Percentiles rank a stretch among this genome's conserved stretches.
These are phyloP conservation scores for Folsomia candida DNA, from an alignment of 2,888 invertebrate genomes.

Conservation along the genomic window DNA sequence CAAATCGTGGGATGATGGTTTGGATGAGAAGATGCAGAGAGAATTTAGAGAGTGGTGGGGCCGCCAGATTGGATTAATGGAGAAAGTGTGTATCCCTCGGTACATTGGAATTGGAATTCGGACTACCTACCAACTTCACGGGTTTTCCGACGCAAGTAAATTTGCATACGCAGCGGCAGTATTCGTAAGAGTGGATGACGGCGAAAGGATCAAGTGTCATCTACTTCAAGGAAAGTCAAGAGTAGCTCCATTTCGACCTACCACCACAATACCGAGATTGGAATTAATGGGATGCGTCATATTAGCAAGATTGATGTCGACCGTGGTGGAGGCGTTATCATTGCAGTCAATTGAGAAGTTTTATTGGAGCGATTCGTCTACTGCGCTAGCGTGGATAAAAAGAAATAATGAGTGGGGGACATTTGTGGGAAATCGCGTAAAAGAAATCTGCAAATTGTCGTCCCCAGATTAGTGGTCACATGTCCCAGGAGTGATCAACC, in stretches of 20 bases:
- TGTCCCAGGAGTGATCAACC: background rate
- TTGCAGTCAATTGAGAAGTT: background rate
- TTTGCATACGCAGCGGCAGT: slow-evolving; percentile 50
- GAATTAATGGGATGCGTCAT: slow-evolving; percentile 51
- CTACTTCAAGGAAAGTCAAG: slow-evolving; percentile 50
- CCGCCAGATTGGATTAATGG: slow-evolving; percentile 33
- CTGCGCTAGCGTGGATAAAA: slow-evolving; percentile 42
- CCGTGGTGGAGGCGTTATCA: slow-evolving; percentile 32
- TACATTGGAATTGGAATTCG: background rate
- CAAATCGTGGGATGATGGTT: slow-evolving; percentile 31
- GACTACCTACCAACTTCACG: slow-evolving; percentile 46
- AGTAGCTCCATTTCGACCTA: slow-evolving; percentile 50
- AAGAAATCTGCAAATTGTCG: slow-evolving; percentile 23
- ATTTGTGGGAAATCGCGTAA: slow-evolving; percentile 42
- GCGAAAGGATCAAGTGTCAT: slow-evolving; percentile 33
- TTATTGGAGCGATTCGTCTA: slow-evolving; percentile 43
- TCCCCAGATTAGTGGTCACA: background rate
- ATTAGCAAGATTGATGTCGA: slow-evolving; percentile 42
- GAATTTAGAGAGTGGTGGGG: slow-evolving; percentile 40
- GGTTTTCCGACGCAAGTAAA: slow-evolving; percentile 51
- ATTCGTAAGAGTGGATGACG: slow-evolving; percentile 42
- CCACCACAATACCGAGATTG: too few relatives aligned
- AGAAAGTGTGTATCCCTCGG: slow-evolving; percentile 47
- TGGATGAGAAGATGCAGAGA: slow-evolving; percentile 10
- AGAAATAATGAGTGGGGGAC: slow-evolving; percentile 39